These are phyloP conservation scores for Stratiomys singularior DNA, from an alignment of 2,888 invertebrate genomes.

Conservation along the genomic window DNA sequence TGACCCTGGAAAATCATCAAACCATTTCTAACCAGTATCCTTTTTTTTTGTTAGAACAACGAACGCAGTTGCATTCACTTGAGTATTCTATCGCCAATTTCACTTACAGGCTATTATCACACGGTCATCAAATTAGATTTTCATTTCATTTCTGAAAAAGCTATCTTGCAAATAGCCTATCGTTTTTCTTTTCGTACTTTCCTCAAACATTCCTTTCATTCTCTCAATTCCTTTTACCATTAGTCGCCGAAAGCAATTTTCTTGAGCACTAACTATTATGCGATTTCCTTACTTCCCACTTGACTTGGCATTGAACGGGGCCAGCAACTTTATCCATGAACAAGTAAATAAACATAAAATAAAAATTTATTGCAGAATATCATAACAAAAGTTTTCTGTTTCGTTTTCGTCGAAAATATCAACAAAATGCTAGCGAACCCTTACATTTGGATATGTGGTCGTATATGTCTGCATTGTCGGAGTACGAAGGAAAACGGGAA, in stretches of 20 bases:
- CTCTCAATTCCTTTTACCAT: not conserved
- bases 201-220: too few relatives aligned
- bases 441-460: slow-evolving; percentile 27
- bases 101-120: slow-evolving; percentile 29
- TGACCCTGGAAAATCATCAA: too few relatives aligned
- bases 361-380: slow-evolving; percentile 42
- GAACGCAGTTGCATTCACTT: too few relatives aligned
- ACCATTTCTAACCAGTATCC: too few relatives aligned
- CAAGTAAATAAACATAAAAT: slow-evolving; percentile 47
- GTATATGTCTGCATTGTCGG: not conserved
- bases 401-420: slow-evolving; percentile 27
- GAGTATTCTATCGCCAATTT: not conserved
- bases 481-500: not conserved
- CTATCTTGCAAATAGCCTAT: not conserved
- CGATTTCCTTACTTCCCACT: slow-evolving; percentile 29
- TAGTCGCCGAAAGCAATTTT: slow-evolving; percentile 27
- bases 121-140: slow-evolving; percentile 29
- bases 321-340: slow-evolving; percentile 43
- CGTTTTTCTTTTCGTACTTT: not conserved
- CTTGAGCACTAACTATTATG: slow-evolving; percentile 38
- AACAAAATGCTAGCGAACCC: slow-evolving; percentile 14
- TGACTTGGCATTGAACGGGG: slow-evolving; percentile 2
- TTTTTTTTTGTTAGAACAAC: too few relatives aligned
- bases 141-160: slow-evolving; percentile 17
- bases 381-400: slow-evolving; percentile 43